Conservation (phyloP, 2,888 invertebrate species). For the Glomeris marginata region DNA sequence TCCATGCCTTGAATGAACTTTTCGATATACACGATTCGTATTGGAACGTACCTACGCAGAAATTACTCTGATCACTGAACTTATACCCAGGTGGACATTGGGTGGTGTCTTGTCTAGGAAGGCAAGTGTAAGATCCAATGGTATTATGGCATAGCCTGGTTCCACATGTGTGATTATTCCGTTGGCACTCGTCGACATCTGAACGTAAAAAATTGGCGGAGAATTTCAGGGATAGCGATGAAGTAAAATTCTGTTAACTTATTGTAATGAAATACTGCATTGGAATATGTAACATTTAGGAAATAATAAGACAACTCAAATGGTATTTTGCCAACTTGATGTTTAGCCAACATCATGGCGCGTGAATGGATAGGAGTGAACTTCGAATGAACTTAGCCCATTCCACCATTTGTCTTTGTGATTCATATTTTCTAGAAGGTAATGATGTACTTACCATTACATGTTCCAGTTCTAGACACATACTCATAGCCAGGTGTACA, state of each 20-base stretch:
- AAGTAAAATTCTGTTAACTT: too few relatives aligned
- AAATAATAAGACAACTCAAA: too few relatives aligned
- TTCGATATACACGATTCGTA: not conserved
- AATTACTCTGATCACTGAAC: constrained; percentile 23
- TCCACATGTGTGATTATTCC: constrained; percentile 21
- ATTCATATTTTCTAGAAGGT: too few relatives aligned
- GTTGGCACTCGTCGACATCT: constrained; percentile 30
- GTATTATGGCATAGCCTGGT: constrained; percentile 28
- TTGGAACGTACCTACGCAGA: constrained; percentile 25
- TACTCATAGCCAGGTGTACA: not conserved
- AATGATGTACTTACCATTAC: too few relatives aligned
- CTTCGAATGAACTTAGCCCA: too few relatives aligned
- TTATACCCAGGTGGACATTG: constrained; percentile 30
- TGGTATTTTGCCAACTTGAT: too few relatives aligned
- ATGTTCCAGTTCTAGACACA: not conserved
- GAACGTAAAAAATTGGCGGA: constrained; percentile 13
- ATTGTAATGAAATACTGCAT: too few relatives aligned
- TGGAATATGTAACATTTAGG: too few relatives aligned
- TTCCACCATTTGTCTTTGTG: too few relatives aligned
- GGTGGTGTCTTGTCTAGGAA: constrained; percentile 9
- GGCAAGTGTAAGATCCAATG: constrained; percentile 26
- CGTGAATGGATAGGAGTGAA: too few relatives aligned
- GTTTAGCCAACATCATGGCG: too few relatives aligned
- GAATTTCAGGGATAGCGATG: constrained; percentile 21
- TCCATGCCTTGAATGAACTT: not conserved